phyloP scores from a whole-genome alignment of 2,797 vertebrate genomes.

The Orientallactaga sibirica region DNA sequence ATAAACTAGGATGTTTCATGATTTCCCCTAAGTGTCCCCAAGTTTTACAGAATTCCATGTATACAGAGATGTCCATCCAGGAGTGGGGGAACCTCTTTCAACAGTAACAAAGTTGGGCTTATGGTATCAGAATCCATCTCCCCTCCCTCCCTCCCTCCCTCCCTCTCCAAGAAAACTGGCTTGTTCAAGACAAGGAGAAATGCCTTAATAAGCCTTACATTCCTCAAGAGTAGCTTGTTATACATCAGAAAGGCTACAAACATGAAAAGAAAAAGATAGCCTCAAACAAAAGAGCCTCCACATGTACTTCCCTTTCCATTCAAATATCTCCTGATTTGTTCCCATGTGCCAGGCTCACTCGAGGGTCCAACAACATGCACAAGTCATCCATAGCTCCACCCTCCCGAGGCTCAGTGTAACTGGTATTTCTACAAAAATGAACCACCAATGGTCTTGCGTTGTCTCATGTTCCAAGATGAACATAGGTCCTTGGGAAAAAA shows the following conservation, averaged over 20 bases:
- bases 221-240: neutral
- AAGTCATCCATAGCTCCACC: rapidly evolving
- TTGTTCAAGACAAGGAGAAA: neutral
- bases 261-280: neutral
- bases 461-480: neutral
- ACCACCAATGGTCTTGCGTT: neutral
- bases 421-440: neutral
- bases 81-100: neutral
- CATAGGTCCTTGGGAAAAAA: neutral
- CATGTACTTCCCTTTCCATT: neutral
- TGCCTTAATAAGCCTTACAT: neutral
- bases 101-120: neutral
- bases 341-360: neutral
- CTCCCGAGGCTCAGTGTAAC: neutral
- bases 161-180: neutral
- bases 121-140: neutral
- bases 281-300: neutral
- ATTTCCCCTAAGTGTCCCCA: neutral
- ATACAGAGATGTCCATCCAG: neutral
- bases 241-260: neutral
- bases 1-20: neutral
- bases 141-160: too few relatives aligned
- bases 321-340: neutral
- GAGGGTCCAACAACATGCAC: neutral
- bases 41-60: neutral